Evolutionary conservation across 2,113 vertebrate species (phyloP), one percentile per base, ranked within the genome.

Genomic region (Theristicus caerulescens): DNA sequence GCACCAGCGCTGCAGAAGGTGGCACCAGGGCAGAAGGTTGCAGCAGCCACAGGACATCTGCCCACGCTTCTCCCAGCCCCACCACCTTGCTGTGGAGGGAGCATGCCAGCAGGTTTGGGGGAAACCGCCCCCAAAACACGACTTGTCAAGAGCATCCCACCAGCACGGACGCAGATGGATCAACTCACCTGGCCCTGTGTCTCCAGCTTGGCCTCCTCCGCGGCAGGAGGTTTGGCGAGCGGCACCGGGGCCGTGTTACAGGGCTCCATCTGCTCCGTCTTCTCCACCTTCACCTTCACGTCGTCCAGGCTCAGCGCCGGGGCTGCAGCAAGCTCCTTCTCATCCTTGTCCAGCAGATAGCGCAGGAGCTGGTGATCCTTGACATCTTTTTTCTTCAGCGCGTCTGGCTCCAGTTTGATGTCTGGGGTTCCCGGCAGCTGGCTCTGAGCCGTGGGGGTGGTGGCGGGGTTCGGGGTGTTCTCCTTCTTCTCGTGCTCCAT

Each of bases 311-410:
- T 99, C 84, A 99, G 97, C 40, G 99, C 98, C 0, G 99, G 99
- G 72, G 99, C 98, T 55, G 99, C 98, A 4, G 97, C 98, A 87
- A 99, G 95, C 90, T 99, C 99, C 86, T 98, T 98, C 96, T 99
- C 99, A 5, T 99, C 99, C 58, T 99, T 99, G 86, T 99, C 99
- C 76, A 99, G 98, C 36, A 99, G 98, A 90, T 99, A 99, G 13
- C 99, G 98, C 11, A 99, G 98, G 55, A 99, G 98, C 97, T 99
- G 99, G 82, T 99, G 99, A 95, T 99, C 99, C 96, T 99, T 99
- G 34, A 98, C 98, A 13, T 99, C 99, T 84, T 98, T 99, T 82
- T 98, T 98, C 97, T 98, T 97, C 81, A 98, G 96, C 18, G 96
- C 74, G 1, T 98, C 98, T 6, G 94, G 61, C 90, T 98, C 98